Evolutionary conservation across 1,140 invertebrate species (phyloP).

Genomic region (Anadara kagoshimensis): DNA sequence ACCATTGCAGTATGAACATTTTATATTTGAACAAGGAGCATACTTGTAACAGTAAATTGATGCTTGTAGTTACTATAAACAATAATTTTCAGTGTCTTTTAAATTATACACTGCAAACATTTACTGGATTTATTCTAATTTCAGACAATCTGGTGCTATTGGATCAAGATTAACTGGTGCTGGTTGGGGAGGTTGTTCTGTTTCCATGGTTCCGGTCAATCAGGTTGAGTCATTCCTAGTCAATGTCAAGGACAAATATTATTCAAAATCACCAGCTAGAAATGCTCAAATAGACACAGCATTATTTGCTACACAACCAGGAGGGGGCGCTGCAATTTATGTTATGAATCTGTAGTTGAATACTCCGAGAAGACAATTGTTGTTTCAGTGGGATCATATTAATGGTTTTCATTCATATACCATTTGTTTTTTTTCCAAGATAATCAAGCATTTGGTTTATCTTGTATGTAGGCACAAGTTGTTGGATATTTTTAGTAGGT

Average conservation of each 20-base stretch:
- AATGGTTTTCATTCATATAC: no score
- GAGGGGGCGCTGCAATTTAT: conserved; percentile 76
- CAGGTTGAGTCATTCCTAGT: conserved; percentile 83
- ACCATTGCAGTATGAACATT: no score
- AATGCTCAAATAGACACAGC: conserved; percentile 54
- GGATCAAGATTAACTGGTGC: conserved; percentile 93
- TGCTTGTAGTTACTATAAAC: no score
- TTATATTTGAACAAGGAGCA: no score
- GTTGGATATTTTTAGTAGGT: no score
- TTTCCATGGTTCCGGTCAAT: conserved; percentile 85
- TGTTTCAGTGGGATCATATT: no score
- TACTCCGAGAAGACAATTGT: no score
- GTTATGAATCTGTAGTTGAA: neutral
- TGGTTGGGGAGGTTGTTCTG: conserved; percentile 97
- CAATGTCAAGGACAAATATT: conserved; percentile 81
- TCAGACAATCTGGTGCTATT: conserved; percentile 80
- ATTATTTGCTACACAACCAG: conserved; percentile 80
- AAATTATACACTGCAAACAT: neutral
- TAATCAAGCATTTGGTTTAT: no score
- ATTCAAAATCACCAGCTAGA: conserved; percentile 68
- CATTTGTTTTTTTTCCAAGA: no score
- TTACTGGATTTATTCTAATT: neutral
- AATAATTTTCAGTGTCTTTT: no score
- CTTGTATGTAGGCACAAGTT: no score
- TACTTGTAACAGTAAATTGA: no score